Percentiles rank a stretch among this genome's conserved stretches.
Evolutionary conservation across 1,140 invertebrate species (phyloP).

Genomic region (Gryon sp.): DNA sequence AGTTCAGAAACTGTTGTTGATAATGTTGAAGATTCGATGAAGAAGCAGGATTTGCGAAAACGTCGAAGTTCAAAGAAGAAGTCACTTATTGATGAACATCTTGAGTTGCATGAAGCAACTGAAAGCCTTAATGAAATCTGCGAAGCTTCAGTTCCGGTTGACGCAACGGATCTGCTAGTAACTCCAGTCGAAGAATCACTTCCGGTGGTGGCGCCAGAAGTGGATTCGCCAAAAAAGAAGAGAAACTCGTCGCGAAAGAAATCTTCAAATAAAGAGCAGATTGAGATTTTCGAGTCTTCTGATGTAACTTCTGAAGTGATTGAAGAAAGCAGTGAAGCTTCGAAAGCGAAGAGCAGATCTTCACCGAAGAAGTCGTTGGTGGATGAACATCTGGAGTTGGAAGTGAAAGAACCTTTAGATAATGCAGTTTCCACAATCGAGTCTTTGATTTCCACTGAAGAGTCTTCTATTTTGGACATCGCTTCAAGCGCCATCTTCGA

Average conservation of each 20-base stretch:
- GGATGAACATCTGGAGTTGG: neutral
- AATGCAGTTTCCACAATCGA: too few species aligned
- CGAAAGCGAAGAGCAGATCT: conserved; percentile 17
- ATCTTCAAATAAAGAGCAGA: too few species aligned
- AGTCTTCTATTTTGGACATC: too few species aligned
- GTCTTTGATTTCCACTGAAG: too few species aligned
- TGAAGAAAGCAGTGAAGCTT: too few species aligned
- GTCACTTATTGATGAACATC: conserved; percentile 34
- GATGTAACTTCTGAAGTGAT: conserved; percentile 7
- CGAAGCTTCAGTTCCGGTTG: neutral
- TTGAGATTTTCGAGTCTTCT: too few species aligned
- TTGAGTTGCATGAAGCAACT: conserved; percentile 37
- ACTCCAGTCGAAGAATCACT: too few species aligned
- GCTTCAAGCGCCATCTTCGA: too few species aligned
- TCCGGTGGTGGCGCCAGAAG: too few species aligned
- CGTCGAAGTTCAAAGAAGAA: conserved; percentile 28
- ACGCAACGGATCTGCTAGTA: too few species aligned
- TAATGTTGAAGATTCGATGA: neutral
- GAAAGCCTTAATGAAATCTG: neutral
- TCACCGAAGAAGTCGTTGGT: neutral
- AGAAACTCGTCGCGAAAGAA: too few species aligned
- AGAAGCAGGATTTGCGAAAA: neutral
- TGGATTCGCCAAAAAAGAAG: conserved; percentile 14
- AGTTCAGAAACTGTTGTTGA: too few species aligned
- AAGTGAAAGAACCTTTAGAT: neutral